Conservation (phyloP, 2,888 invertebrate genomes). For the Diabrotica balteata region DNA sequence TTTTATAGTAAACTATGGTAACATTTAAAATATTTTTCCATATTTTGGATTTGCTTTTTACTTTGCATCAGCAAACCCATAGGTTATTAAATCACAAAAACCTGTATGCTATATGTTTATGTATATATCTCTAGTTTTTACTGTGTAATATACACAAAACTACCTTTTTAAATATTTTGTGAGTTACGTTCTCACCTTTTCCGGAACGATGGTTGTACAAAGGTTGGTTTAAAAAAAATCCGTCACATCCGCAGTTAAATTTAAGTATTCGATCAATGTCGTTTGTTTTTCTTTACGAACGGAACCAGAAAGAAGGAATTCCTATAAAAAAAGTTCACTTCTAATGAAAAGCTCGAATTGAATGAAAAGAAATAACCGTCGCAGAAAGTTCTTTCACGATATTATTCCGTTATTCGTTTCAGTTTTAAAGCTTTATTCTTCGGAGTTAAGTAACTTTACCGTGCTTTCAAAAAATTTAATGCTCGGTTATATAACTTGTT, state of each 20-base stretch:
- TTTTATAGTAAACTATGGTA: too few species aligned
- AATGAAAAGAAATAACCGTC: conserved; percentile 9
- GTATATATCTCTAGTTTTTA: too few species aligned
- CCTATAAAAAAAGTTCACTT: conserved; percentile 12
- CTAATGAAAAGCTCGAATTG: conserved; percentile 20
- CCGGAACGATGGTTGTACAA: not conserved
- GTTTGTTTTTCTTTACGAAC: conserved; percentile 18
- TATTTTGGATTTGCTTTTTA: too few species aligned
- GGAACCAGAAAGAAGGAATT: conserved; percentile 15
- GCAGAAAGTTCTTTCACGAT: conserved; percentile 7
- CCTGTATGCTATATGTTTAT: too few species aligned
- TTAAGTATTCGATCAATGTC: conserved; percentile 20
- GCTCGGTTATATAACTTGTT: conserved; percentile 3
- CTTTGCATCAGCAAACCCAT: too few species aligned
- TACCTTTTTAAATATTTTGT: not conserved
- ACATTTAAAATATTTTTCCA: too few species aligned
- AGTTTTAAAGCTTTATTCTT: conserved; percentile 14
- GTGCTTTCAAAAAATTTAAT: not conserved
- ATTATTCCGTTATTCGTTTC: not conserved
- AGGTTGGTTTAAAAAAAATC: conserved; percentile 6
- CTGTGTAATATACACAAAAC: too few species aligned
- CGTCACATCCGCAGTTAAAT: conserved; percentile 18
- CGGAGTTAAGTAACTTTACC: conserved; percentile 1
- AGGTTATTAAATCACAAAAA: too few species aligned
- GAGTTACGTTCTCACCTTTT: conserved; percentile 2